A percentile compares a stretch with the other conserved stretches of the same genome.
phyloP scores from a whole-genome alignment of 2,888 invertebrate species.

The Eupithecia subfuscata region DNA sequence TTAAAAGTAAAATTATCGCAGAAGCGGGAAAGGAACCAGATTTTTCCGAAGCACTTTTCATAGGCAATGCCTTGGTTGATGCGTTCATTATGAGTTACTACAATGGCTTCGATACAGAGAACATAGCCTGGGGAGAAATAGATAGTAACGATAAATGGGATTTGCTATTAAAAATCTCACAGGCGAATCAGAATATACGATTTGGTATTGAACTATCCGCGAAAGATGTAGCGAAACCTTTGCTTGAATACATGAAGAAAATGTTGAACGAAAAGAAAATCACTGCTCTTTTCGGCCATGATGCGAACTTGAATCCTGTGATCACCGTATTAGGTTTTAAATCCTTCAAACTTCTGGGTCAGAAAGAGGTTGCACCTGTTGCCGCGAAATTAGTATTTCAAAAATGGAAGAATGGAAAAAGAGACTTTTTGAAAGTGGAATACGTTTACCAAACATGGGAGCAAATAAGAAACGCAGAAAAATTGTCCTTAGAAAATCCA shows the following conservation, averaged over 20 bases:
- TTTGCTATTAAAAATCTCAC: constrained; percentile 7
- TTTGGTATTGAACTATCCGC: neutral
- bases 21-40: constrained; percentile 61
- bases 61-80: constrained; percentile 62
- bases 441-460: constrained; percentile 62
- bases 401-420: constrained; percentile 60
- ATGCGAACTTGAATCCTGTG: constrained; percentile 65
- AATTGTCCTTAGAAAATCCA: constrained; percentile 52
- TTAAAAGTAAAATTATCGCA: constrained; percentile 50
- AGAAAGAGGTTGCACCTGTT: constrained; percentile 53
- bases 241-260: constrained; percentile 59
- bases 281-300: constrained; percentile 63
- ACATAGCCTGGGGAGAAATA: constrained; percentile 71
- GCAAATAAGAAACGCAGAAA: constrained; percentile 57
- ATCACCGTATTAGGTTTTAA: constrained; percentile 59
- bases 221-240: constrained; percentile 57
- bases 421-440: constrained; percentile 60
- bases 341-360: constrained; percentile 55
- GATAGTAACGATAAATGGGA: constrained; percentile 55
- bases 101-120: constrained; percentile 58
- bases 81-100: constrained; percentile 71
- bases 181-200: constrained; percentile 5
- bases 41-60: constrained; percentile 49
- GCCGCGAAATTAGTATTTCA: constrained; percentile 59
- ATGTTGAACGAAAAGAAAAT: constrained; percentile 43